Evolutionary conservation across 1,140 invertebrate genomes (phyloP).

Genomic region (Achatina immaculata): DNA sequence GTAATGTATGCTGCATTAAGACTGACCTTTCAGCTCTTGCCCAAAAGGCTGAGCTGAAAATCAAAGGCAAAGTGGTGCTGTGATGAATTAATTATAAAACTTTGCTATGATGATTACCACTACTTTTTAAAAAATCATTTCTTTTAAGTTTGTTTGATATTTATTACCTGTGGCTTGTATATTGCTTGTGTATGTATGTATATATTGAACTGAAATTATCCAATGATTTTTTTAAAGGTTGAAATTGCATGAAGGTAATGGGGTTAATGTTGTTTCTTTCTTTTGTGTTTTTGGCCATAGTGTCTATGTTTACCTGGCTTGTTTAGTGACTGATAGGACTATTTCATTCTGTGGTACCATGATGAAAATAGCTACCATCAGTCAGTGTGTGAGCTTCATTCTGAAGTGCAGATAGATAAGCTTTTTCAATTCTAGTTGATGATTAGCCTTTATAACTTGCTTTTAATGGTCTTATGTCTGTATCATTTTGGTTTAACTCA

Average conservation of each 20-base stretch:
- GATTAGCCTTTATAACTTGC: too few relatives aligned
- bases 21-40: slow-evolving; percentile 1
- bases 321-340: too few relatives aligned
- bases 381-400: too few relatives aligned
- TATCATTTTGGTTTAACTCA: too few relatives aligned
- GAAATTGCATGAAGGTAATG: neutral
- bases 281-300: too few relatives aligned
- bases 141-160: neutral
- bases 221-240: neutral
- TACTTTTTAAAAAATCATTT: neutral
- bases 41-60: neutral
- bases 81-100: slow-evolving; percentile 17
- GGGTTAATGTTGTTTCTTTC: too few relatives aligned
- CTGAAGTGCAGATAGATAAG: too few relatives aligned
- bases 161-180: slow-evolving; percentile 7
- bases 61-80: slow-evolving; percentile 3
- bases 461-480: too few relatives aligned
- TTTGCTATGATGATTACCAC: neutral
- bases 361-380: too few relatives aligned
- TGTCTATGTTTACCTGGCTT: too few relatives aligned
- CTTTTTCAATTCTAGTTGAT: too few relatives aligned
- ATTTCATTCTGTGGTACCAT: too few relatives aligned
- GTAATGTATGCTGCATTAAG: neutral
- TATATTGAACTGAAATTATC: neutral
- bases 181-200: slow-evolving; percentile 10